phyloP scores from a whole-genome alignment of 1,140 invertebrate species.

The Armadillidium nasatum region DNA sequence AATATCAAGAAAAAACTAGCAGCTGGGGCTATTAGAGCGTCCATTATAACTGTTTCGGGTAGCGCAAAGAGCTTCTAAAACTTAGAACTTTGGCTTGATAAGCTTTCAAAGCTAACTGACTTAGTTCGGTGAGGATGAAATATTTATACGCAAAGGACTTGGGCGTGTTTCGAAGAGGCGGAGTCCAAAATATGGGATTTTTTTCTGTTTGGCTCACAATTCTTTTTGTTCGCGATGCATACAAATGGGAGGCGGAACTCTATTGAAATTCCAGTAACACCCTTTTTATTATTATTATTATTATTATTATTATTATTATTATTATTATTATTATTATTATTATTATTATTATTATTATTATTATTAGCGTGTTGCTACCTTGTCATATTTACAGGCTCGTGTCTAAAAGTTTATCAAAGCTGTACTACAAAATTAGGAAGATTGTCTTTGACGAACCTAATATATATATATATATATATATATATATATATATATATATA shows the following conservation, averaged over 20 bases:
- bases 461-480: too few species aligned
- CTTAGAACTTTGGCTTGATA: not conserved
- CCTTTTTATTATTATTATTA: too few species aligned
- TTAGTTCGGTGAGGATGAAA: not conserved
- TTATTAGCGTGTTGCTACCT: too few species aligned
- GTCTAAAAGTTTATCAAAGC: too few species aligned
- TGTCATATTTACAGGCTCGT: too few species aligned
- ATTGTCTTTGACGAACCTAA: too few species aligned
- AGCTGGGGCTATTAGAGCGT: not conserved
- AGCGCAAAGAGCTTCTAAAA: not conserved
- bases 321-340: too few species aligned
- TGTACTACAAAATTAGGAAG: too few species aligned
- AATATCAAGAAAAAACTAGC: not conserved
- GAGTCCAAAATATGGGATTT: not conserved
- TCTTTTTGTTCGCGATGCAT: not conserved
- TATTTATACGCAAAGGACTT: not conserved
- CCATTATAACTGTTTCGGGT: not conserved
- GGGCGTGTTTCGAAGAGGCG: not conserved
- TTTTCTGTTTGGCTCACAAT: not conserved
- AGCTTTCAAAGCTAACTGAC: conserved; percentile 6
- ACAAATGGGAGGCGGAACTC: not conserved
- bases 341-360: too few species aligned
- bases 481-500: too few species aligned
- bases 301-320: too few species aligned
- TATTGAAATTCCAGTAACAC: too few species aligned